phyloP scores from a whole-genome alignment of 2,888 invertebrate genomes.

The Caenorhabditis afra region DNA sequence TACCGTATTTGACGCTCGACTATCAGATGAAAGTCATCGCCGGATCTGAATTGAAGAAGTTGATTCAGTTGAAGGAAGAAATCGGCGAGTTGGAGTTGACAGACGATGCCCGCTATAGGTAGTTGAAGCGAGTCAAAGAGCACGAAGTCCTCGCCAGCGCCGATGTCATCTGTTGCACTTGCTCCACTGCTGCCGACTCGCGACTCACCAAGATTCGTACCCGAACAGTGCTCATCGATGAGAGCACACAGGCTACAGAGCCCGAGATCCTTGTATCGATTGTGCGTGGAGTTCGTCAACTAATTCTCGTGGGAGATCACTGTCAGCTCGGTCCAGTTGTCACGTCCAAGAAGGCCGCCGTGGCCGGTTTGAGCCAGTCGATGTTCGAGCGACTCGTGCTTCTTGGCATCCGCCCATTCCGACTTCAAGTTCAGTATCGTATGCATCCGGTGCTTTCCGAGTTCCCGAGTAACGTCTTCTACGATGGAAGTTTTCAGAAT shows the following conservation, averaged over 20 bases:
- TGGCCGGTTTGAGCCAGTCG: constrained; percentile 96
- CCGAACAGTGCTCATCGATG: constrained; percentile 79
- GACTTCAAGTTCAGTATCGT: constrained; percentile 87
- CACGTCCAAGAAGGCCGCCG: constrained; percentile 93
- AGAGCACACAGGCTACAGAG: constrained; percentile 83
- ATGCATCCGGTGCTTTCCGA: constrained; percentile 98
- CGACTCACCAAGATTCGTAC: constrained; percentile 86
- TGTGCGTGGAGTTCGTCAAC: constrained; percentile 94
- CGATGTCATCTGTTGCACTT: constrained; percentile 98
- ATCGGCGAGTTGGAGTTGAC: constrained; percentile 96
- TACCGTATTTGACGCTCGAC: constrained; percentile 95
- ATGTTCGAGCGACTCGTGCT: constrained; percentile 97
- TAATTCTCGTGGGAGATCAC: constrained; percentile 98
- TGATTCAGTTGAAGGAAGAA: constrained; percentile 85
- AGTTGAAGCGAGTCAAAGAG: constrained; percentile 62
- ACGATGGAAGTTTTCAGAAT: constrained; percentile 98
- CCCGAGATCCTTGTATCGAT: constrained; percentile 91
- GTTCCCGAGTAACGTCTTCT: constrained; percentile 99
- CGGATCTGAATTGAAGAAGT: constrained; percentile 82
- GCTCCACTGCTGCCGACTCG: constrained; percentile 98
- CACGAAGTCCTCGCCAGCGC: constrained; percentile 85
- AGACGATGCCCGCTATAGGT: constrained; percentile 92
- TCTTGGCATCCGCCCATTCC: constrained; percentile 94
- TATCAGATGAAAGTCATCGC: constrained; percentile 97
- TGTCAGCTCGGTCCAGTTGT: constrained; percentile 99